Base-by-base conservation (phyloP, 2,113 vertebrate genomes). In the Choloepus hoffmanni region DNA sequence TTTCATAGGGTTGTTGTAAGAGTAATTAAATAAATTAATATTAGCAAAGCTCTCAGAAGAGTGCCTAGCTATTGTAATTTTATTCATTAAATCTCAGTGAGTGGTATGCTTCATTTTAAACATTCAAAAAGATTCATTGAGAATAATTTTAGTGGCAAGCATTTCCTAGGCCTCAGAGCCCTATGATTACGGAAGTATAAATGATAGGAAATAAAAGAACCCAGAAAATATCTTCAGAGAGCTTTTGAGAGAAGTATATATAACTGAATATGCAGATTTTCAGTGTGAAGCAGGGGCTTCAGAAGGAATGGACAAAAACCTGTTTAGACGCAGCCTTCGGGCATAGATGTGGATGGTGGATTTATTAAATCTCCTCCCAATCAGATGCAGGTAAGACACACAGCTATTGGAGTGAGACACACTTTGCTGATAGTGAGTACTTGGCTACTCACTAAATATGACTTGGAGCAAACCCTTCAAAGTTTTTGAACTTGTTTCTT, bases 21-120 rank as follows among this genome's bases (percentile, higher is more conserved):
- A 85, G 53, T 70, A 85, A 60, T 70, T 58, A 84, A 85, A 72
- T 83, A 50, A 63, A 90, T 65, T 19, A 43, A 53, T 62, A 33
- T 58, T 23, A 55, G 19, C n/a, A 86, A 74, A 84, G 45, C 40
- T 63, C 36, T 94, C 95, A 85, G 68, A 82, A 93, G 8, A 82
- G 2, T 67, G 0, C 14, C 40, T 88, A 62, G 16, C 23, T 53
- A 36, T 43, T 70, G 36, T 30, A 77, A 50, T 58, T 79, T 45
- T 50, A 45, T 78, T 84, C 36, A 8, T 24, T 86, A 82, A 77
- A 2, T 28, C 36, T 95, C 40, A 77, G 7, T 74, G 24, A 40
- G 81, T 53, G 53, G 19, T 11, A n/a, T n/a, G 3, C 53, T 73
- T 83, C 40, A 45, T 58, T 89, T 68, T 86, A 93, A 81, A 30